phyloP scores from a whole-genome alignment of 2,888 invertebrate species.

The Caenorhabditis sp. region DNA sequence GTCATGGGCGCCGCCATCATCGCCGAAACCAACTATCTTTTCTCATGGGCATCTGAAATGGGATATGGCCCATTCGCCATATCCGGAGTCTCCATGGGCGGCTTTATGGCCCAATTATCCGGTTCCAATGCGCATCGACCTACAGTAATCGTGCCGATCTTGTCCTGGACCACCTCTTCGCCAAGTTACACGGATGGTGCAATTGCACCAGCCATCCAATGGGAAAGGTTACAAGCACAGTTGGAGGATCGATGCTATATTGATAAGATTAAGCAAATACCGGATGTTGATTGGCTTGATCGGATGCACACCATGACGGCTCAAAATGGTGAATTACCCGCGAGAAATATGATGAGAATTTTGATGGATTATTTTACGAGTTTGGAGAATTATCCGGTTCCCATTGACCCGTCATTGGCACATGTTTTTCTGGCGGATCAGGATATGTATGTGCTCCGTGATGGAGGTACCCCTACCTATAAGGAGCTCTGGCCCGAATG shows the following conservation, averaged over 20 bases:
- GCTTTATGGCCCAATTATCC: slow-evolving; percentile 94
- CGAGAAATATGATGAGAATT: slow-evolving; percentile 82
- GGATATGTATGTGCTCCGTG: slow-evolving; percentile 59
- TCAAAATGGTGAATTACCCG: slow-evolving; percentile 28
- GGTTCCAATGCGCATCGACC: slow-evolving; percentile 96
- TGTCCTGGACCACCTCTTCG: slow-evolving; percentile 96
- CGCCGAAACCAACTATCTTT: slow-evolving; percentile 84
- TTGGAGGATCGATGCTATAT: slow-evolving; percentile 41
- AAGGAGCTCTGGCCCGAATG: slow-evolving; percentile 38
- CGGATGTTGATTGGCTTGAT: slow-evolving; percentile 47
- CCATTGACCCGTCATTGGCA: slow-evolving; percentile 85
- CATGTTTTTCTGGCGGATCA: slow-evolving; percentile 79
- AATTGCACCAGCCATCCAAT: slow-evolving; percentile 41
- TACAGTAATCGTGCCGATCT: slow-evolving; percentile 86
- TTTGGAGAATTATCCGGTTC: slow-evolving; percentile 86
- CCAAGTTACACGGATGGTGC: slow-evolving; percentile 79
- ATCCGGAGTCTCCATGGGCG: slow-evolving; percentile 77
- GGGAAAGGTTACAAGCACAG: slow-evolving; percentile 33
- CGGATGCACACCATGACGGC: slow-evolving; percentile 32
- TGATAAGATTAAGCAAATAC: slow-evolving; percentile 42
- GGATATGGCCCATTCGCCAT: slow-evolving; percentile 92
- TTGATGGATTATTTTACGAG: slow-evolving; percentile 99
- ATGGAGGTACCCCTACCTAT: slow-evolving; percentile 39
- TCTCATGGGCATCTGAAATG: slow-evolving; percentile 90
- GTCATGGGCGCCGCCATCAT: slow-evolving; percentile 98